Percentiles rank a stretch among this genome's conserved stretches.
Conservation (phyloP, 2,113 vertebrate species). For the Dicaeum eximium region DNA sequence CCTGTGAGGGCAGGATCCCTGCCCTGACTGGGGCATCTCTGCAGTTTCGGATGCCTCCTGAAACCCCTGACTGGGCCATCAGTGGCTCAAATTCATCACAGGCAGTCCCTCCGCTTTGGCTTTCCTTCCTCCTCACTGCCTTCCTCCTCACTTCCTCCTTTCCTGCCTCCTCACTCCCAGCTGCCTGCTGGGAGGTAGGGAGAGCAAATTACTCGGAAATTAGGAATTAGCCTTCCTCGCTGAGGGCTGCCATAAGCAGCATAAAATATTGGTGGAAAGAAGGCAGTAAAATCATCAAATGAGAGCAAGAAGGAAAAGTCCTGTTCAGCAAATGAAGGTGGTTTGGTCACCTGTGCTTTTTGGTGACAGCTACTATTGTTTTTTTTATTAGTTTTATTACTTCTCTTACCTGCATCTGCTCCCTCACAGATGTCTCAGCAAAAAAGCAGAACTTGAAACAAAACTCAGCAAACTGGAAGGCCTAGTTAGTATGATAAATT, state of each 20-base stretch:
- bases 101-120: fast-evolving
- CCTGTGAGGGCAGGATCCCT: background rate
- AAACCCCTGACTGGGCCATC: background rate
- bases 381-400: background rate
- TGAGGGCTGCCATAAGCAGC: background rate
- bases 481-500: slow-evolving; percentile 55
- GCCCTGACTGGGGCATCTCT: background rate
- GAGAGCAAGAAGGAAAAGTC: background rate
- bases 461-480: background rate
- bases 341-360: background rate
- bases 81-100: background rate
- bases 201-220: background rate
- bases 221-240: background rate
- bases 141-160: background rate
- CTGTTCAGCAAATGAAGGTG: background rate
- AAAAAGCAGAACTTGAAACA: background rate
- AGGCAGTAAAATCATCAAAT: background rate
- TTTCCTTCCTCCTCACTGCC: background rate
- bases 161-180: background rate
- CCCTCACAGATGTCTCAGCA: background rate
- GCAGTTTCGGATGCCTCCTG: background rate
- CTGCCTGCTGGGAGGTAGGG: background rate
- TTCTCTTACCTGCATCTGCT: background rate
- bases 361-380: background rate
- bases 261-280: background rate